phyloP scores from a whole-genome alignment of 30 jellyfish, hydroid and myxozoan genomes.

The Pseudorhiza aurosa region DNA sequence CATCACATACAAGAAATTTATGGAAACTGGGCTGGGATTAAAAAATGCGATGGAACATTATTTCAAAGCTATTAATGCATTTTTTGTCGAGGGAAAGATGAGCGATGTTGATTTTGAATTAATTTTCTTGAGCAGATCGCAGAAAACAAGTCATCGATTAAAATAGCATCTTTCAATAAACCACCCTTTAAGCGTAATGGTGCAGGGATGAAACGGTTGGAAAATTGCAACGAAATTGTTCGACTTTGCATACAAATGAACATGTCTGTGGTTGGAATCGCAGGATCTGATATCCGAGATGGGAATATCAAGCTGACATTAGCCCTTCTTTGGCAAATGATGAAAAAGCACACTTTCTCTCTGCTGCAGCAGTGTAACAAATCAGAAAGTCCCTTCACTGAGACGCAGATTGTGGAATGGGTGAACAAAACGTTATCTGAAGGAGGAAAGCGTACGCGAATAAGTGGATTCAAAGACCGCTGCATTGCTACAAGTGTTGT shows the following conservation, averaged over 20 bases:
- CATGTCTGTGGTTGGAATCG: slow-evolving; percentile 68
- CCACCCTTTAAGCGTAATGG: slow-evolving; percentile 73
- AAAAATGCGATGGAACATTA: too few species aligned
- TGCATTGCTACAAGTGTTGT: slow-evolving; percentile 58
- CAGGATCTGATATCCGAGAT: slow-evolving; percentile 73
- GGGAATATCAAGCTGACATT: slow-evolving; percentile 49
- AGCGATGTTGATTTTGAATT: too few species aligned
- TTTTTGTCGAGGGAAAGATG: too few species aligned
- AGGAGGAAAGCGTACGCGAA: slow-evolving; percentile 57
- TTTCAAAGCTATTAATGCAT: too few species aligned
- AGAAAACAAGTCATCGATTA: neutral
- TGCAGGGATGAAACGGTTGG: slow-evolving; percentile 64
- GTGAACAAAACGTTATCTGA: slow-evolving; percentile 28
- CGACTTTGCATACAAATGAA: slow-evolving; percentile 43
- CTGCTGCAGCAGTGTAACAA: slow-evolving; percentile 48
- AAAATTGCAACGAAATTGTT: slow-evolving; percentile 75
- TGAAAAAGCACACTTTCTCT: slow-evolving; percentile 41
- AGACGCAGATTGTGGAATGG: slow-evolving; percentile 67
- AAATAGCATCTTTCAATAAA: slow-evolving; percentile 32
- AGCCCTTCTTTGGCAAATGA: slow-evolving; percentile 68
- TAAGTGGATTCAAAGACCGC: slow-evolving; percentile 62
- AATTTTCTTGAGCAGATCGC: neutral
- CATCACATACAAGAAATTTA: too few species aligned
- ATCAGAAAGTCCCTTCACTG: slow-evolving; percentile 44
- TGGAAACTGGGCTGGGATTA: too few species aligned